Evolutionary conservation across 2,113 vertebrate genomes (phyloP).

Genomic region (Ellobius talpinus): DNA sequence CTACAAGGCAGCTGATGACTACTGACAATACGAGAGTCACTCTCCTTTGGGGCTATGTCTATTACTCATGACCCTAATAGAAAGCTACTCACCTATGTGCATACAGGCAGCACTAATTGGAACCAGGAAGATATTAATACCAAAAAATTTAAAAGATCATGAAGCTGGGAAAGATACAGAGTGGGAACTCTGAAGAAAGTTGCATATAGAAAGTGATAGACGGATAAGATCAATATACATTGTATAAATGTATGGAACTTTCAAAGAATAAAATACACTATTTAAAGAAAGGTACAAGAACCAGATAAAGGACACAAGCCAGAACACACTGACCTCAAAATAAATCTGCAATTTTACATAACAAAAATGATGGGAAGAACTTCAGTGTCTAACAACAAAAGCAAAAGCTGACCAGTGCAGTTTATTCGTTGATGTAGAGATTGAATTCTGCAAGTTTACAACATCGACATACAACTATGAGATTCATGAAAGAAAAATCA

Average conservation of each 20-base stretch:
- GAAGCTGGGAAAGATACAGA: neutral
- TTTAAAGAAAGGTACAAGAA: neutral
- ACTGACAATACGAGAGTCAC: neutral
- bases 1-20: neutral
- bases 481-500: conserved; percentile 27
- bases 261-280: neutral
- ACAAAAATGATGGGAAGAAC: conserved; percentile 17
- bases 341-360: neutral
- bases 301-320: neutral
- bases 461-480: neutral
- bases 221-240: neutral
- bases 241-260: neutral
- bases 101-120: neutral
- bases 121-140: neutral
- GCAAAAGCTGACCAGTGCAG: neutral
- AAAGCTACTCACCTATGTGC: neutral
- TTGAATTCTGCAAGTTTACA: neutral
- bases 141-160: too few relatives aligned
- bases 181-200: neutral
- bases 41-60: neutral
- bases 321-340: neutral
- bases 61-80: neutral
- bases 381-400: conserved; percentile 17
- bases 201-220: neutral
- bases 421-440: neutral